Evolutionary conservation across 2,113 vertebrate species (phyloP).

Genomic region (Neomonachus schauinslandi): DNA sequence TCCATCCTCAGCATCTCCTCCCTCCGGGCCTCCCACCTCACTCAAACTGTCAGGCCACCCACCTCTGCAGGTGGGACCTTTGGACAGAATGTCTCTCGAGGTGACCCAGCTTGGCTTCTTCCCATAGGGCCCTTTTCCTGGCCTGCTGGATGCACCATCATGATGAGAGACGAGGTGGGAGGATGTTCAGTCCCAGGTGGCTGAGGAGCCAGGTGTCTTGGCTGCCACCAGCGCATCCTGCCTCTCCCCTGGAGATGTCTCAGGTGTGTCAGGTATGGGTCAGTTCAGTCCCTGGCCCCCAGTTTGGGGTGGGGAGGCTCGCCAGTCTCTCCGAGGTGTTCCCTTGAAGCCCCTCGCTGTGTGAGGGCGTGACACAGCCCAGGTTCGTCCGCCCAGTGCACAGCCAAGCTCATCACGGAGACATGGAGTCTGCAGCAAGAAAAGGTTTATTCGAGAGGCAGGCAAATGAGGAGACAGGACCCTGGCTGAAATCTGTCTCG

Average conservation of each 20-base stretch:
- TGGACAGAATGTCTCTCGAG: neutral
- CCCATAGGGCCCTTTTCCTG: neutral
- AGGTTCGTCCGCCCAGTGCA: neutral
- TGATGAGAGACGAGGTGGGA: neutral
- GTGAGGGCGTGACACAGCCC: neutral
- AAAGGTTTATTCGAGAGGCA: neutral
- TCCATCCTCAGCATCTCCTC: too few species aligned
- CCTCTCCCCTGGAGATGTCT: neutral
- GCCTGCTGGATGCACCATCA: neutral
- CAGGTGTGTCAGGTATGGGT: neutral
- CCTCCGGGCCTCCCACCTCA: neutral
- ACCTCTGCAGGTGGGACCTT: neutral
- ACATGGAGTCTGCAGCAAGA: neutral
- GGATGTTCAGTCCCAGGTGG: neutral
- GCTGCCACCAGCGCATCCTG: neutral
- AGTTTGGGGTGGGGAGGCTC: too few species aligned
- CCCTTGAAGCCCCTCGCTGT: neutral
- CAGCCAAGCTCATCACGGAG: neutral
- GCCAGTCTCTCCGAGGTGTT: neutral
- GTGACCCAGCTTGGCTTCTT: neutral
- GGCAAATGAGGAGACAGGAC: neutral
- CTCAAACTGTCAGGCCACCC: neutral
- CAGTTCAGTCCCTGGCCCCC: neutral
- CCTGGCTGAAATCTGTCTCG: neutral
- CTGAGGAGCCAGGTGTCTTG: too few species aligned